Base-by-base conservation (phyloP, 2,797 vertebrate genomes). In the Pempheris klunzingeri region DNA sequence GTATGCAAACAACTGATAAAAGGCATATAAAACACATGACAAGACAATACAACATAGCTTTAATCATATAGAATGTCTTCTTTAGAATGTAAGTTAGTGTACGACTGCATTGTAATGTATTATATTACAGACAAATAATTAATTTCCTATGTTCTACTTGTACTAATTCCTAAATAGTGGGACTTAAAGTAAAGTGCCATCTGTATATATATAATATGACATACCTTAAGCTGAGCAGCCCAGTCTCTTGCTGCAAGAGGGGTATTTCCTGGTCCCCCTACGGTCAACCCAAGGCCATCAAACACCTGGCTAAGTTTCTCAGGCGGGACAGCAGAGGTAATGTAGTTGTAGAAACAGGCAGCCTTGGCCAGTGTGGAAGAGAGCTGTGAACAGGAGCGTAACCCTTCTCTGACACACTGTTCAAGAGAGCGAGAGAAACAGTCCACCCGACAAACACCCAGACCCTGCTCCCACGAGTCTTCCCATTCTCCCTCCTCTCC, bases 231-330 rank as follows among this genome's bases (percentile, higher is more conserved):
- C 85, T 96, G 95, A 67, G 85, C 63, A 38, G 94, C 94, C 95
- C 95, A 96, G 79, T 94, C 90, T 71, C 65, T 87, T 38, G 88
- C 70, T 30, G 73, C 74, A 44, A 70, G 77, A 7, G 77, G 54
- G 46, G 71, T 18, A 38, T 66, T 79, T 72, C 88, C 91, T 54
- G 71, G 60, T 34, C 79, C 84, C 30, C 83, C 85, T 17, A 49
- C 59, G 47, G 50, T 73, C 66, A 84, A 34, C 22, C 83, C 88
- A 17, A 88, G 84, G 26, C 82, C 80, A 36, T 93, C 92, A 60
- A 96, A 95, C 67, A 95, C 93, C 81, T 95, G 94, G 60, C 84
- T 90, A 20, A 96, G 94, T 81, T 96, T 96, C 85, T 96, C 95
- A 41, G 90, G 86, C 15, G 94, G 93, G 36, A 96, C 95, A 20